Conservation (phyloP, 2,113 vertebrate genomes). For the Spermophilus dauricus region DNA sequence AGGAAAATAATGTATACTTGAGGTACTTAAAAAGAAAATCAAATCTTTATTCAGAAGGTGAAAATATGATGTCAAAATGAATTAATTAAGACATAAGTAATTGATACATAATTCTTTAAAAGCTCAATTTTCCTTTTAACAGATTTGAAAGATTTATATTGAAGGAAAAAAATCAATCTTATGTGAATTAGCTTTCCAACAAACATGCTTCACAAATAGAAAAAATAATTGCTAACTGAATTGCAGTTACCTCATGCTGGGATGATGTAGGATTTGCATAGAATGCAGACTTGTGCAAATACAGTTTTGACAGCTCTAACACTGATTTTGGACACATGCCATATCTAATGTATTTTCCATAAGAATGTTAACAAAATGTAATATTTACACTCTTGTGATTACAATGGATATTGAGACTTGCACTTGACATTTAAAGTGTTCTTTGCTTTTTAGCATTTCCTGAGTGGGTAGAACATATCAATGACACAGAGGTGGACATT, state of each 20-base stretch:
- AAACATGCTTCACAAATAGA: background rate
- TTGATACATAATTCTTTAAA: background rate
- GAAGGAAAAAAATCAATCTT: background rate
- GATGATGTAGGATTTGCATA: background rate
- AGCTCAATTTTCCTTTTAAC: background rate
- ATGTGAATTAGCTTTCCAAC: background rate
- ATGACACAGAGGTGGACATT: slow-evolving; percentile 94
- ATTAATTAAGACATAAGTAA: background rate
- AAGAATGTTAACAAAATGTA: background rate
- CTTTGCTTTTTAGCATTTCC: slow-evolving; percentile 92
- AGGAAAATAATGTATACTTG: background rate
- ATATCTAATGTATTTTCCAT: background rate
- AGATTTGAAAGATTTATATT: background rate
- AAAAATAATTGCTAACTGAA: background rate
- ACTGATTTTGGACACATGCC: background rate
- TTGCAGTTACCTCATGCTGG: background rate
- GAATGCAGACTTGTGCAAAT: background rate
- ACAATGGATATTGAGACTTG: background rate
- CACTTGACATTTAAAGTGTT: slow-evolving; percentile 51
- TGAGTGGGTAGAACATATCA: slow-evolving; percentile 96
- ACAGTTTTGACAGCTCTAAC: background rate
- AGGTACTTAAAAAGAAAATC: background rate
- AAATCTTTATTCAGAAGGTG: background rate
- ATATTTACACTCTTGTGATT: background rate
- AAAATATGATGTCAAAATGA: background rate